Conservation (phyloP, 2,888 invertebrate genomes). For the Meloe dianella region DNA sequence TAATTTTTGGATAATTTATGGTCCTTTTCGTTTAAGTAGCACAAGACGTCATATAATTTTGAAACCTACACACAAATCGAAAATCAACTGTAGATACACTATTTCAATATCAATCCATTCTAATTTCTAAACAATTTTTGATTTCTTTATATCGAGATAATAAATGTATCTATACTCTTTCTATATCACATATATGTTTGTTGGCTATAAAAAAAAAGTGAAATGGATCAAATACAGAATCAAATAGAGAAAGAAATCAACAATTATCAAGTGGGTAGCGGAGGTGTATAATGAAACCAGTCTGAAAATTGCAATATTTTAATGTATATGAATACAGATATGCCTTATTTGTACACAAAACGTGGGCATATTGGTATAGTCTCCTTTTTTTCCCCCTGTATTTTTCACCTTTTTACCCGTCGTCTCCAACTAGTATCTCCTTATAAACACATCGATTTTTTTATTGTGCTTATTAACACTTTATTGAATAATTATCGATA, state of each 20-base stretch:
- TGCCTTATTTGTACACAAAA: slow-evolving; percentile 48
- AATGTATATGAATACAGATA: slow-evolving; percentile 53
- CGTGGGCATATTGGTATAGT: slow-evolving; percentile 43
- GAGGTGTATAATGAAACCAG: slow-evolving; percentile 54
- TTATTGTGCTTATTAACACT: neutral
- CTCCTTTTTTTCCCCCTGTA: slow-evolving; percentile 34
- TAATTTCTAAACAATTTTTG: neutral
- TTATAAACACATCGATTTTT: neutral
- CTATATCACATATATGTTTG: too few relatives aligned
- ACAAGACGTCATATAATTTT: neutral
- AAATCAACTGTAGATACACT: neutral
- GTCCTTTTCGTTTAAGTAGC: neutral
- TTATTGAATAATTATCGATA: neutral
- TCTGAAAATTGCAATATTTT: slow-evolving; percentile 56
- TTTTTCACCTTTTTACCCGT: slow-evolving; percentile 10
- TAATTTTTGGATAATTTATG: too few relatives aligned
- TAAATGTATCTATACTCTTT: neutral
- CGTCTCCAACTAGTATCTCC: neutral
- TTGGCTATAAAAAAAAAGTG: neutral
- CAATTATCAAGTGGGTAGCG: slow-evolving; percentile 51
- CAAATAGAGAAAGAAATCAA: slow-evolving; percentile 38
- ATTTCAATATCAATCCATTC: too few relatives aligned
- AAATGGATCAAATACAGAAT: neutral
- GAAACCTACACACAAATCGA: neutral
- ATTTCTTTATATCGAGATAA: neutral